Evolutionary conservation across 2,113 vertebrate genomes (phyloP).

Genomic region (Siphamia tubifer): DNA sequence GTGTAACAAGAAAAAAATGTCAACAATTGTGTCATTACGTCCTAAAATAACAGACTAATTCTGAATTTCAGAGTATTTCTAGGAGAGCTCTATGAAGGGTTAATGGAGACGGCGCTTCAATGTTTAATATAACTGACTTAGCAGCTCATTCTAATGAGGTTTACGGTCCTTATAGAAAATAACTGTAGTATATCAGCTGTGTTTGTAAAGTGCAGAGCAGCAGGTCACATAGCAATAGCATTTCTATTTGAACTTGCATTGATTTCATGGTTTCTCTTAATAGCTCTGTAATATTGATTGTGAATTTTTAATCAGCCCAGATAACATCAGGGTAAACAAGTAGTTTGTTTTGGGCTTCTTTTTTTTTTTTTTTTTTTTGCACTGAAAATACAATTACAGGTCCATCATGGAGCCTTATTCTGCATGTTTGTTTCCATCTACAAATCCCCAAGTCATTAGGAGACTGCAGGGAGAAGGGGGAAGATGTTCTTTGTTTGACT

Average conservation of each 20-base stretch:
- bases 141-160: too few relatives aligned
- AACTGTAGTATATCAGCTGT: not conserved
- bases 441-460: constrained; percentile 67
- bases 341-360: too few relatives aligned
- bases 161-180: not conserved
- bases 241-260: constrained; percentile 3
- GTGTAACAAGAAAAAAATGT: too few relatives aligned
- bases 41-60: too few relatives aligned
- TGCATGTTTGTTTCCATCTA: constrained; percentile 53
- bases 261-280: not conserved
- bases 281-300: constrained; percentile 36
- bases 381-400: constrained; percentile 60
- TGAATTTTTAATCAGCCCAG: constrained; percentile 54
- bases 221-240: not conserved
- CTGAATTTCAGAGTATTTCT: too few relatives aligned
- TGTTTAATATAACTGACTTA: too few relatives aligned
- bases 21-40: too few relatives aligned
- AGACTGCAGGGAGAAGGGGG: constrained; percentile 37
- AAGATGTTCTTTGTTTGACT: constrained; percentile 66
- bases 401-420: constrained; percentile 55
- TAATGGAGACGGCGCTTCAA: too few relatives aligned
- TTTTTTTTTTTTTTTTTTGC: constrained; percentile 58
- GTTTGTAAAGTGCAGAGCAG: not conserved
- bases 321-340: constrained; percentile 55
- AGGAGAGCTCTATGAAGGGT: too few relatives aligned